Evolutionary conservation across 1,140 invertebrate genomes (phyloP), one percentile per base, ranked within the genome.

Genomic region (Caenorhabditis inopinata): DNA sequence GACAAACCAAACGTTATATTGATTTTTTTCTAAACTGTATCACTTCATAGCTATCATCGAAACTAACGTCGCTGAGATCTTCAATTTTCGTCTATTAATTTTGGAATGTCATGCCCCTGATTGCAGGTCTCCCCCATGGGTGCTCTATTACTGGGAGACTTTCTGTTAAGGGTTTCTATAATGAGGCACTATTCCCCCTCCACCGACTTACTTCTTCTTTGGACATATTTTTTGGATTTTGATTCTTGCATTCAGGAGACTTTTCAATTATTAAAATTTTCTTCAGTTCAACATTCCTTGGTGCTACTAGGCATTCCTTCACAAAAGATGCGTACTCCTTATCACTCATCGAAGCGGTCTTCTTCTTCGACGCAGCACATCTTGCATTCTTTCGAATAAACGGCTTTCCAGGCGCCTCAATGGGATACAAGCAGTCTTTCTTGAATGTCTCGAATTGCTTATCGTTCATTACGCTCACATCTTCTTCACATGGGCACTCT

Each of bases 401-500:
- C 18, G 58, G 58, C 21, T 38, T 42, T 42, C 58, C 58, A 38
- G 58, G 58, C 11, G 2, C n/a, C 11, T 68, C 32, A 2, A 68
- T 68, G 3, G 32, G 32, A 68, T 68, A 29, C 32, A 68, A n/a
- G 23, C 58, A 68, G 7, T 68, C 32, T 21, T 68, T 38, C 12
- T 68, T 68, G 32, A 68, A 68, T 3, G 12, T 42, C 23, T 38
- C 32, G n/a, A 68, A 68, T 27, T 68, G 32, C 4, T 68, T 18
- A 16, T 35, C 32, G 23, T 9, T 42, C 58, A 68, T 68, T 18
- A 38, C 38, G 11, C 32, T 42, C 12, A n/a, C 21, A 68, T 68
- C 32, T 16, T 68, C 58, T 68, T 68, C 58, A 68, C 58, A 68
- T 42, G 58, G 58, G 27, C 58, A 68, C n/a, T 68, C 58, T 68